These are phyloP conservation scores for Holothuria glaberrima DNA, from an alignment of 35 echinoderm and acorn worm genomes.

Conservation along the genomic window DNA sequence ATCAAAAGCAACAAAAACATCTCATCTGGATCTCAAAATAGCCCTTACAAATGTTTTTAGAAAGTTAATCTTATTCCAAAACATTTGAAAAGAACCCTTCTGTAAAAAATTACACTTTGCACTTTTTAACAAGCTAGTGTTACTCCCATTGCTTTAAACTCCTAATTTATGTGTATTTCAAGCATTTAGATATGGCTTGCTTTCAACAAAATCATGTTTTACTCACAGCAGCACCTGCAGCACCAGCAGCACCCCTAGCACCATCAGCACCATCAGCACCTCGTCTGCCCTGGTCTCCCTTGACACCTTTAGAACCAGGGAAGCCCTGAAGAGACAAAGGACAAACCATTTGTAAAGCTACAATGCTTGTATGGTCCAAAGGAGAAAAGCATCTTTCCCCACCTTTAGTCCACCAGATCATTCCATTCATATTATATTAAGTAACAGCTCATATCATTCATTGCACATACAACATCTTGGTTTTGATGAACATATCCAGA, in stretches of 20 bases:
- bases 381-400: too few species aligned
- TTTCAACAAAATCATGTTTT: neutral
- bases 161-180: neutral
- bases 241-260: constrained; percentile 21
- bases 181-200: neutral
- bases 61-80: too few species aligned
- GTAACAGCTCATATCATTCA: neutral
- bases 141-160: neutral
- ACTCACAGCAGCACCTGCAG: constrained; percentile 5
- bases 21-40: too few species aligned
- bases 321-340: neutral
- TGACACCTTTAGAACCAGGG: neutral
- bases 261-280: constrained; percentile 10
- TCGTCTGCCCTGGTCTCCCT: constrained; percentile 10
- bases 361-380: too few species aligned
- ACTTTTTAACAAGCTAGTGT: neutral
- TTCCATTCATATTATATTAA: neutral
- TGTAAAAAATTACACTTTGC: too few species aligned
- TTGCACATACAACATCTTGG: neutral
- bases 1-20: too few species aligned
- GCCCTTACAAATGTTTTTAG: too few species aligned
- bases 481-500: neutral
- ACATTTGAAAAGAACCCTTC: too few species aligned
- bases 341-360: too few species aligned
- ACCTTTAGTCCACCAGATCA: too few species aligned